A percentile compares a stretch with the other conserved stretches of the same genome.
phyloP scores from a whole-genome alignment of 2,888 invertebrate species.

The Zelleria hepariella region DNA sequence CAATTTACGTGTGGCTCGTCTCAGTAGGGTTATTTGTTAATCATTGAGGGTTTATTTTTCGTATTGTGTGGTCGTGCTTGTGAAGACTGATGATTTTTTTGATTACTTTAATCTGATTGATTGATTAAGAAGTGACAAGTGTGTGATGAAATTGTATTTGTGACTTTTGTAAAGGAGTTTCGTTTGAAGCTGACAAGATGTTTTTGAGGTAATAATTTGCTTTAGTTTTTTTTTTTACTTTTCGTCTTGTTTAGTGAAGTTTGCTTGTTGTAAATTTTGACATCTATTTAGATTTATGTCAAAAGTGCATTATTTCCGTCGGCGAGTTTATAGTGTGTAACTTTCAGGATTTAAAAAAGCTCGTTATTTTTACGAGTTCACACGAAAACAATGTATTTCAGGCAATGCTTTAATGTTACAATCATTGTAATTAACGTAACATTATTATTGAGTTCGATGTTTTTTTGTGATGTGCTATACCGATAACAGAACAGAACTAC shows the following conservation, averaged over 20 bases:
- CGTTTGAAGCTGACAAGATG: conserved; percentile 9
- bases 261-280: neutral
- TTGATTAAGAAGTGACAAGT: neutral
- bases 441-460: too few relatives aligned
- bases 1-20: conserved; percentile 55
- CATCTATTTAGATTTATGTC: neutral
- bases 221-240: conserved; percentile 18
- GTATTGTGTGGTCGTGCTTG: conserved; percentile 59
- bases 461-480: too few relatives aligned
- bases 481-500: too few relatives aligned
- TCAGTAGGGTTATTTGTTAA: conserved; percentile 53
- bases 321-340: too few relatives aligned
- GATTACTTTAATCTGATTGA: conserved; percentile 13
- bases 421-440: too few relatives aligned
- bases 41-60: conserved; percentile 52
- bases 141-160: neutral
- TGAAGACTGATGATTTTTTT: conserved; percentile 32
- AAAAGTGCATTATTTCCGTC: too few relatives aligned
- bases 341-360: too few relatives aligned
- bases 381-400: too few relatives aligned
- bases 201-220: conserved; percentile 18
- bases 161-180: neutral
- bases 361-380: too few relatives aligned
- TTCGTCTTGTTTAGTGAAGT: conserved; percentile 7
- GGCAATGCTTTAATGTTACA: too few relatives aligned